phyloP scores from a whole-genome alignment of 2,888 invertebrate genomes.

The Drosophila robusta region DNA sequence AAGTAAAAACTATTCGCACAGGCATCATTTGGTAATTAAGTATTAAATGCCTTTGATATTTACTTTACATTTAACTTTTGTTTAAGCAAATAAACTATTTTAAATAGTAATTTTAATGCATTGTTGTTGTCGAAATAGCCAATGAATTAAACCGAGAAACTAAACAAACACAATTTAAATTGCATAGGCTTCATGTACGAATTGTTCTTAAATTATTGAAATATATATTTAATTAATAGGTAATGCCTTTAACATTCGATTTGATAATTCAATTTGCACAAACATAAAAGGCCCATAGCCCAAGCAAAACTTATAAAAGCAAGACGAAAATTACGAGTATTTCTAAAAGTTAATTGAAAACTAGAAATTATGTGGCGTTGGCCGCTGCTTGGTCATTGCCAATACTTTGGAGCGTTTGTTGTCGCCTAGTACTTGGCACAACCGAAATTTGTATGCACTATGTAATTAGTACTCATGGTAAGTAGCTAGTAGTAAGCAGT shows the following conservation, averaged over 20 bases:
- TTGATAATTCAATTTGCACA: conserved; percentile 29
- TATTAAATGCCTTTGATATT: conserved; percentile 33
- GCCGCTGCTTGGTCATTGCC: conserved; percentile 21
- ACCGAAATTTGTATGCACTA: conserved; percentile 16
- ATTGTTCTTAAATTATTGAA: conserved; percentile 15
- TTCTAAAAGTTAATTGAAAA: conserved; percentile 33
- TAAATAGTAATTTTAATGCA: conserved; percentile 33
- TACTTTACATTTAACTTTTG: conserved; percentile 23
- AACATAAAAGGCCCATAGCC: conserved; percentile 29
- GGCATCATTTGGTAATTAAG: conserved; percentile 49
- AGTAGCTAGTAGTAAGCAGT: conserved; percentile 18
- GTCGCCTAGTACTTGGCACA: conserved; percentile 10
- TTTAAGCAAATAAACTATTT: conserved; percentile 39
- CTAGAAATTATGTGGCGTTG: conserved; percentile 11
- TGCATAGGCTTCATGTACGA: conserved; percentile 28
- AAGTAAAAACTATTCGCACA: conserved; percentile 57
- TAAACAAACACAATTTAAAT: conserved; percentile 31
- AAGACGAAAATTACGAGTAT: conserved; percentile 30
- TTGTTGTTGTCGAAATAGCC: conserved; percentile 58
- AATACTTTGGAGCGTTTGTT: conserved; percentile 19
- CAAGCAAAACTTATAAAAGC: conserved; percentile 45
- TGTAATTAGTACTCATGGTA: background rate
- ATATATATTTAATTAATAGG: conserved; percentile 34
- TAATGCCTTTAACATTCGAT: conserved; percentile 28
- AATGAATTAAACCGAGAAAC: conserved; percentile 36